Conservation (phyloP, 2,888 invertebrate genomes). For the Cordilura impudica region DNA sequence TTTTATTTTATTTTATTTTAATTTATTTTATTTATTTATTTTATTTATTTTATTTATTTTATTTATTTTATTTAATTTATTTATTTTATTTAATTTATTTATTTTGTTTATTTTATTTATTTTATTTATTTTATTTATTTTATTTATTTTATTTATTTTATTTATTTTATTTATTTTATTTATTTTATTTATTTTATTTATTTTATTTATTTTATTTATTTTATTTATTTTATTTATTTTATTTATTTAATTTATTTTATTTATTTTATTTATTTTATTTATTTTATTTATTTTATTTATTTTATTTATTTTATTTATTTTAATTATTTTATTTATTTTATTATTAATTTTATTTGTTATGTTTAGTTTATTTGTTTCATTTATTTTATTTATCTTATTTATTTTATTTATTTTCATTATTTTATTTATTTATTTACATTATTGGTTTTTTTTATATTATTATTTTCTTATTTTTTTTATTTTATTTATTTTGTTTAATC, state of each 20-base stretch:
- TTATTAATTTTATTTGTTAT: too few relatives aligned
- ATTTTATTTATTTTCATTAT: too few relatives aligned
- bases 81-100: neutral
- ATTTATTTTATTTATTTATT: neutral
- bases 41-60: neutral
- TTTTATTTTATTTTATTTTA: neutral
- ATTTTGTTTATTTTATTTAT: too few relatives aligned
- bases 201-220: neutral
- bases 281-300: neutral
- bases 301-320: slow-evolving; percentile 8
- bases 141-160: neutral
- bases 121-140: neutral
- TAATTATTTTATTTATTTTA: neutral
- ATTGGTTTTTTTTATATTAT: neutral
- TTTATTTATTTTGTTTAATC: too few relatives aligned
- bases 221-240: neutral
- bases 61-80: neutral
- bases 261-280: slow-evolving; percentile 3
- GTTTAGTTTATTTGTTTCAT: too few relatives aligned
- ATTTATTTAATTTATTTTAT: slow-evolving; percentile 1
- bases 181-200: neutral
- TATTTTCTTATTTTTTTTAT: too few relatives aligned
- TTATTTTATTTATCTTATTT: too few relatives aligned
- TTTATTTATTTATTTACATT: neutral
- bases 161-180: neutral